A percentile compares a stretch with the other conserved stretches of the same genome.
phyloP scores from a whole-genome alignment of 2,888 invertebrate genomes.

The Ichneumoninae sp. region DNA sequence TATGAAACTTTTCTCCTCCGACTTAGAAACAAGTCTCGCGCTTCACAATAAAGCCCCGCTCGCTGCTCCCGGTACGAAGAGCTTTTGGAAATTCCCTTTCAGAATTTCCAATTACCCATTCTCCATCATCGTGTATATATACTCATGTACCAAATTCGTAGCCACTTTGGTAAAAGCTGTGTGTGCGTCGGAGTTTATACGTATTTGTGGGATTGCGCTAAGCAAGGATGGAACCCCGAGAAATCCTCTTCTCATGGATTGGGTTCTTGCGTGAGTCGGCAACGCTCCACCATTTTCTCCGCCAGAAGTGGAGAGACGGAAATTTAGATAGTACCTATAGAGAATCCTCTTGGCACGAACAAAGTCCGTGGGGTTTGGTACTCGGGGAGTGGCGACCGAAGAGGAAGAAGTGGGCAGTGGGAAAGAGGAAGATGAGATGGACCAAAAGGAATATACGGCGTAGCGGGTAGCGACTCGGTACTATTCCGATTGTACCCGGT shows the following conservation, averaged over 20 bases:
- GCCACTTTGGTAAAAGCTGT: conserved; percentile 13
- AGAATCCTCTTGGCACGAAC: conserved; percentile 38
- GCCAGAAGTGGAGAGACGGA: conserved; percentile 1
- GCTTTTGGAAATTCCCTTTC: conserved; percentile 42
- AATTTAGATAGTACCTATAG: conserved; percentile 36
- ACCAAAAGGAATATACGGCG: conserved; percentile 23
- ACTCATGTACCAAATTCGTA: conserved; percentile 25
- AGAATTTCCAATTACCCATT: conserved; percentile 55
- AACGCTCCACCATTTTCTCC: conserved; percentile 1
- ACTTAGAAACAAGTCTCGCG: conserved; percentile 5
- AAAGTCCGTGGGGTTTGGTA: conserved; percentile 29
- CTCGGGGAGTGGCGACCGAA: neutral
- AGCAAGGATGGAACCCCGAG: conserved; percentile 24
- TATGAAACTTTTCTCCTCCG: conserved; percentile 19
- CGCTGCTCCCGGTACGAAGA: neutral
- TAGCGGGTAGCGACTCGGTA: conserved; percentile 26
- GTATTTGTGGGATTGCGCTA: conserved; percentile 8
- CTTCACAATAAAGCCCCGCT: conserved; percentile 30
- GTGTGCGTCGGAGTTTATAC: neutral
- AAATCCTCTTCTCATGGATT: conserved; percentile 32
- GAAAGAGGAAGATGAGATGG: conserved; percentile 11
- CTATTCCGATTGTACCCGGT: conserved; percentile 54
- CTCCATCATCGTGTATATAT: conserved; percentile 17
- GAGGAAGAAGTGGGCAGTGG: neutral
- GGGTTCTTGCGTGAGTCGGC: conserved; percentile 40